Evolutionary conservation across 2,113 vertebrate species (phyloP).

Genomic region (Glaucomys volans): DNA sequence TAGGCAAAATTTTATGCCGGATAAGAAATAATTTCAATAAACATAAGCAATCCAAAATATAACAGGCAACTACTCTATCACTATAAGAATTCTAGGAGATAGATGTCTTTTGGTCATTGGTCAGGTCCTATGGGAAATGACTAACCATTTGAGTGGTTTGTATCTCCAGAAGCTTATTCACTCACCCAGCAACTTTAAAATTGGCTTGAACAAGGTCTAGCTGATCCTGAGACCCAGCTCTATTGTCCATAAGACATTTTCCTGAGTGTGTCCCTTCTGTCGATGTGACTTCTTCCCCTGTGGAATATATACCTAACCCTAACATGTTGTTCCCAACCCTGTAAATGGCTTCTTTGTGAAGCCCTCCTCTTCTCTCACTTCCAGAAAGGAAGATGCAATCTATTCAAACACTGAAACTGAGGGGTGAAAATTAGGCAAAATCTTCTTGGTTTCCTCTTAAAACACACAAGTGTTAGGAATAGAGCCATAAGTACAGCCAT

Average conservation of each 20-base stretch:
- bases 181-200: constrained; percentile 41
- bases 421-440: constrained; percentile 40
- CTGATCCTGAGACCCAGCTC: not conserved
- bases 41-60: not conserved
- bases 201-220: constrained; percentile 27
- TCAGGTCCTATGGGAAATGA: not conserved
- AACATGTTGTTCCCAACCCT: not conserved
- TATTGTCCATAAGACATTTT: not conserved
- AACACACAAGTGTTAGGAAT: constrained; percentile 52
- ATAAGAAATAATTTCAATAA: constrained; percentile 1
- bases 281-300: not conserved
- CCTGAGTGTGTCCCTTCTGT: not conserved
- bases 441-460: constrained; percentile 26
- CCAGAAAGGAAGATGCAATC: not conserved
- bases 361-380: not conserved
- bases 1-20: not conserved
- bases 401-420: constrained; percentile 28
- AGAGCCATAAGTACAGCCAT: constrained; percentile 53
- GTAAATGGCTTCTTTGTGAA: not conserved
- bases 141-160: not conserved
- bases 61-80: not conserved
- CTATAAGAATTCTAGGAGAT: not conserved
- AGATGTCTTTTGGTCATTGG: not conserved
- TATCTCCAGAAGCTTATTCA: not conserved
- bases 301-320: not conserved